Evolutionary conservation across 2,888 invertebrate species (phyloP).

Genomic region (Nebria salina): DNA sequence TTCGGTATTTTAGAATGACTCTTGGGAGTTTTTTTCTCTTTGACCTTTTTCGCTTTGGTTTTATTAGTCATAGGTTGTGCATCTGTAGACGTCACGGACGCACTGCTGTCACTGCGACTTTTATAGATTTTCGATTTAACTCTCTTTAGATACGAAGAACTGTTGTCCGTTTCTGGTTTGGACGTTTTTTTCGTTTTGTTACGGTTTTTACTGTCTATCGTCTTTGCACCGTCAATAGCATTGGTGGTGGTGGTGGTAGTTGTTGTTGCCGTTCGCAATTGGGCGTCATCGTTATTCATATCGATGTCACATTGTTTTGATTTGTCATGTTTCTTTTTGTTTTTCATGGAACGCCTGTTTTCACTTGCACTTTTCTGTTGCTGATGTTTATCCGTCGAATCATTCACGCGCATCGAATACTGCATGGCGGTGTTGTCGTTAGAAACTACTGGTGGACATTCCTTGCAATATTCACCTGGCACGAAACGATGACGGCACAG

Average conservation of each 20-base stretch:
- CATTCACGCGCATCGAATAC: slow-evolving; percentile 26
- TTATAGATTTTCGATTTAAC: slow-evolving; percentile 62
- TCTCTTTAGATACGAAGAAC: slow-evolving; percentile 58
- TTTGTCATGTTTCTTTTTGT: slow-evolving; percentile 44
- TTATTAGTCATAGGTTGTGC: slow-evolving; percentile 42
- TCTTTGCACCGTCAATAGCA: slow-evolving; percentile 9
- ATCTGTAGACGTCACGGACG: slow-evolving; percentile 46
- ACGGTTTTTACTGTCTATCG: slow-evolving; percentile 31
- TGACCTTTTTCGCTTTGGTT: slow-evolving; percentile 53
- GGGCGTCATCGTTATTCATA: slow-evolving; percentile 19
- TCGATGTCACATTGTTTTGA: slow-evolving; percentile 48
- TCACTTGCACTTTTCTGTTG: slow-evolving; percentile 40
- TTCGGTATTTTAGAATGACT: slow-evolving; percentile 51
- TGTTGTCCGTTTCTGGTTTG: slow-evolving; percentile 9
- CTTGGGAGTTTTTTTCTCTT: slow-evolving; percentile 48
- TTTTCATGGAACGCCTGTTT: slow-evolving; percentile 41
- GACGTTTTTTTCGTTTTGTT: not conserved
- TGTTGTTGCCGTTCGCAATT: not conserved
- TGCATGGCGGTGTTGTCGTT: slow-evolving; percentile 24
- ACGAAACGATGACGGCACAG: not conserved
- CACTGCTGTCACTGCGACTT: slow-evolving; percentile 51
- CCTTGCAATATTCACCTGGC: slow-evolving; percentile 23
- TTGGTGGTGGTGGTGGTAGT: slow-evolving; percentile 3
- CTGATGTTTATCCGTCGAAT: slow-evolving; percentile 3
- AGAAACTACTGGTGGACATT: slow-evolving; percentile 11